These are phyloP conservation scores for Etheostoma cragini DNA, from an alignment of 2,113 vertebrate species.

Conservation along the genomic window DNA sequence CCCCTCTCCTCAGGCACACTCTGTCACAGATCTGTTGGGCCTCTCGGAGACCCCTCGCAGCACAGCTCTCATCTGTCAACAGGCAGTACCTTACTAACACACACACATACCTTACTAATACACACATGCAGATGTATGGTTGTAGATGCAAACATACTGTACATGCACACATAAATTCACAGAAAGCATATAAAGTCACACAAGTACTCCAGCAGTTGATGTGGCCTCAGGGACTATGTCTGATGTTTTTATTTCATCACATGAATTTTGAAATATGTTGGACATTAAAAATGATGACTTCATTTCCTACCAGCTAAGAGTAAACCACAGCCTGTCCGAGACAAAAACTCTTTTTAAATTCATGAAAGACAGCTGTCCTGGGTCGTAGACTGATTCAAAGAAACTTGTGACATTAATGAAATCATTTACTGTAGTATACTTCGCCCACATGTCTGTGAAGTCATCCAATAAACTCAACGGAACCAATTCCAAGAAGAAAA, in stretches of 20 bases:
- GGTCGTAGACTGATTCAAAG: conserved; percentile 1
- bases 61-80: conserved; percentile 61
- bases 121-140: background rate
- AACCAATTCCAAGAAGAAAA: background rate
- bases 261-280: conserved; percentile 44
- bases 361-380: conserved; percentile 60
- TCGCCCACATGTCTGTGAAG: conserved; percentile 1
- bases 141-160: background rate
- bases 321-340: conserved; percentile 28
- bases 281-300: conserved; percentile 44
- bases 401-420: conserved; percentile 17
- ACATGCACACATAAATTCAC: background rate
- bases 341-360: conserved; percentile 55
- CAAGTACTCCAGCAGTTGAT: background rate
- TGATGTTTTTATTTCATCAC: conserved; percentile 39
- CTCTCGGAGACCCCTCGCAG: conserved; percentile 50
- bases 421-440: conserved; percentile 3
- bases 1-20: conserved; percentile 55
- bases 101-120: conserved; percentile 4
- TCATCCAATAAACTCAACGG: conserved; percentile 11
- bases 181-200: background rate
- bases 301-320: conserved; percentile 39
- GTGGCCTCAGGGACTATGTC: conserved; percentile 3
- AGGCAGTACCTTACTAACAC: conserved; percentile 28
- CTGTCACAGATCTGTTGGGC: conserved; percentile 73